Base-by-base conservation (phyloP, 2,888 invertebrate species). In the Pheosia tremula region DNA sequence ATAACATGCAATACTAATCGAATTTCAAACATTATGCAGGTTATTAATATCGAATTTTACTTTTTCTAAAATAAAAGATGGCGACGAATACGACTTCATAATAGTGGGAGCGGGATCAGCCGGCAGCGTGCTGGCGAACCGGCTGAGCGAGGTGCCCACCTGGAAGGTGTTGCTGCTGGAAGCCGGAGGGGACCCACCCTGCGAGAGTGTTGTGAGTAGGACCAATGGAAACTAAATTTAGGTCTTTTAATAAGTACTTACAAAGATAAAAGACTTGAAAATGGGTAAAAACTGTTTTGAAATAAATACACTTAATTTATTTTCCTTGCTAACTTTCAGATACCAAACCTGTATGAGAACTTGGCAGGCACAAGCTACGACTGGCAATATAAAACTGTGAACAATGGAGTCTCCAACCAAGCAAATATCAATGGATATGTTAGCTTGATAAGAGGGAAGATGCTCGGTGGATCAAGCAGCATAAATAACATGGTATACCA, bases 321-420 rank as follows among this genome's bases (percentile, higher is more conserved):
- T 24, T 24, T 43, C 4, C 9, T 0, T 24, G 3, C 5, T 9
- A 24, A 58, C 24, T 8, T 6, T 5, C 13, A 37, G 37, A 36
- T 8, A 47, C 24, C 38, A 8, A 0, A 13, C n/a, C 13, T 49
- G 4, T 49, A 4, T 13, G 13, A 13, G 13, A 49, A 5, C 0
- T 13, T 49, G 49, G 5, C 4, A 6, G 13, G 13, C 3, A 49
- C 49, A 8, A 7, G 7, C 13, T 6, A 49, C 49, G 49, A 49
- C 13, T 47, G 47, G 47, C 95, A 96, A 80, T 97, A 97, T 84
- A 96, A 96, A 83, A 97, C 96, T 0, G 97, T 97, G 76, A 96
- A 97, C 0, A 95, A 96, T 78, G 95, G 95, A 24, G 95, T 93
- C 41, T 94, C 95, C 0, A 96, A 96, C 81, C 88, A 96, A 73